Conservation (phyloP, 2,797 vertebrate genomes). For the Chanos chanos region DNA sequence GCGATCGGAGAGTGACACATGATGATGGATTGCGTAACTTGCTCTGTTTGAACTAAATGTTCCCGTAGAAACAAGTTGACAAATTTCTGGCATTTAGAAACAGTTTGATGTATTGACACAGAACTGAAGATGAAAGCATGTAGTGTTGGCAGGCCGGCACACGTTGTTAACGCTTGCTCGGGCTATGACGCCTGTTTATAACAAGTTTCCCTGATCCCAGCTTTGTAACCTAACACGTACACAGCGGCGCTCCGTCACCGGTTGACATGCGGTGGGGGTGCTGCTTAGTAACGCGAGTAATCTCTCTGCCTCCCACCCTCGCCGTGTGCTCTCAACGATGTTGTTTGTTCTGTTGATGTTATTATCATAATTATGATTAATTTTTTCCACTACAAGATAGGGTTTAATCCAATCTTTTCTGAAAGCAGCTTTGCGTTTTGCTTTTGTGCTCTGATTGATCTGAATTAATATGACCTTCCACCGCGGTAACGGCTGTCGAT, state of each 20-base stretch:
- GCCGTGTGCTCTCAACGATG: slow-evolving; percentile 1
- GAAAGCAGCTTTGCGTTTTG: slow-evolving; percentile 26
- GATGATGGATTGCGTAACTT: too few species aligned
- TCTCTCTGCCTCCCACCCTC: slow-evolving; percentile 8
- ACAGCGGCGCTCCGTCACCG: background rate
- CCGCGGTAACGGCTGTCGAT: slow-evolving; percentile 3
- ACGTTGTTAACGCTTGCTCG: background rate
- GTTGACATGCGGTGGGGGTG: background rate
- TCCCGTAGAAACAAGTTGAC: too few species aligned
- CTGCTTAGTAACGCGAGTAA: background rate
- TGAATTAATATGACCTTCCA: slow-evolving; percentile 46
- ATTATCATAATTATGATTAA: slow-evolving; percentile 41
- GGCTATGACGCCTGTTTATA: background rate
- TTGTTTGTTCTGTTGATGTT: slow-evolving; percentile 26
- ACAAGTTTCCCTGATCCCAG: too few species aligned
- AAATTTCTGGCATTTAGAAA: background rate
- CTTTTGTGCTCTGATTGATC: slow-evolving; percentile 31
- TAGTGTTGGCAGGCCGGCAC: background rate
- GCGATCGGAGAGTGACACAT: too few species aligned
- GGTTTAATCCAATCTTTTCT: slow-evolving; percentile 29
- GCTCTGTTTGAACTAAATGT: too few species aligned
- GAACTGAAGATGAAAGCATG: too few species aligned
- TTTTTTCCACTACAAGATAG: slow-evolving; percentile 32
- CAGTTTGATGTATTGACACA: background rate
- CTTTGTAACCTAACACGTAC: background rate